Evolutionary conservation across 2,888 invertebrate species (phyloP).

Genomic region (Sialis fuliginosa): DNA sequence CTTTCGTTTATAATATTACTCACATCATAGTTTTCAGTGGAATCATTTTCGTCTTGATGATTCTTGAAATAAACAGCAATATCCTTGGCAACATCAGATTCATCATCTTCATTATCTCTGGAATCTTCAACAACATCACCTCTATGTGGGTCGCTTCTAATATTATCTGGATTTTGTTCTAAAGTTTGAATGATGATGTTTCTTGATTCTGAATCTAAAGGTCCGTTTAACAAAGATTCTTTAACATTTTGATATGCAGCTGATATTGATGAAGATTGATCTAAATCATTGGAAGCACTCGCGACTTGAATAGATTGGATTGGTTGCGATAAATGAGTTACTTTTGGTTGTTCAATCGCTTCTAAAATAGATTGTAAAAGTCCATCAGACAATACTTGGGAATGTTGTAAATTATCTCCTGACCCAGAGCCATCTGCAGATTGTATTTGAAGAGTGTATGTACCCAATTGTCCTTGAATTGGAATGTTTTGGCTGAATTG

Average conservation of each 20-base stretch:
- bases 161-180: background rate
- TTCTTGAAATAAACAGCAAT: slow-evolving; percentile 36
- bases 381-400: slow-evolving; percentile 60
- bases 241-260: background rate
- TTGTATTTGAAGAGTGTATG: slow-evolving; percentile 62
- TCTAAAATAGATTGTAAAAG: slow-evolving; percentile 63
- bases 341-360: slow-evolving; percentile 58
- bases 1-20: background rate
- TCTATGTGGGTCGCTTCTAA: background rate
- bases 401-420: slow-evolving; percentile 41
- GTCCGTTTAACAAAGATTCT: background rate
- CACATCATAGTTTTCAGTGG: background rate
- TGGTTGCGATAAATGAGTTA: slow-evolving; percentile 11
- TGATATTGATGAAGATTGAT: background rate
- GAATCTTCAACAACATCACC: slow-evolving; percentile 11
- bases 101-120: slow-evolving; percentile 12
- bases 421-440: slow-evolving; percentile 34
- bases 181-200: background rate
- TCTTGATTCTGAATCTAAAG: background rate
- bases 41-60: background rate
- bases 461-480: slow-evolving; percentile 37
- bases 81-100: slow-evolving; percentile 29
- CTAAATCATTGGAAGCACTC: background rate
- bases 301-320: slow-evolving; percentile 1
- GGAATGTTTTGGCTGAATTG: slow-evolving; percentile 25